phyloP scores from a whole-genome alignment of 1,140 invertebrate species.

The Sesamia nonagrioides region DNA sequence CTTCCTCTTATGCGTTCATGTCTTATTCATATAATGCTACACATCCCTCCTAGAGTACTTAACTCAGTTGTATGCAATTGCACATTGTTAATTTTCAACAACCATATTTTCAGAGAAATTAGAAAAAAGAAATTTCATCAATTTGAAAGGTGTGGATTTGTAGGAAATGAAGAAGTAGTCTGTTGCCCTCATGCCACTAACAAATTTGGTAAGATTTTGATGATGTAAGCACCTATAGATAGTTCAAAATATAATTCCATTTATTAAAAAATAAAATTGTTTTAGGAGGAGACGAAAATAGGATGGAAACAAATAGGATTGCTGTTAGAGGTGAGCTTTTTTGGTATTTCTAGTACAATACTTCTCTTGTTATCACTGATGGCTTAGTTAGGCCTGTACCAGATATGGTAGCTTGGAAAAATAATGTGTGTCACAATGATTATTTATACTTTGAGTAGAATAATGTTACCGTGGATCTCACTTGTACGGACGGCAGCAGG shows the following conservation, averaged over 20 bases:
- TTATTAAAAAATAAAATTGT: background rate
- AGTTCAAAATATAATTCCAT: background rate
- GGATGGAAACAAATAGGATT: conserved; percentile 11
- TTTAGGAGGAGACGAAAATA: conserved; percentile 34
- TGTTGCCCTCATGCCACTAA: conserved; percentile 42
- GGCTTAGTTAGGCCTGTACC: background rate
- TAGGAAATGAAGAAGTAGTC: conserved; percentile 40
- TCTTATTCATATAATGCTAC: too few relatives aligned
- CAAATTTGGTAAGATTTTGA: conserved; percentile 41
- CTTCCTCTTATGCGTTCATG: too few relatives aligned
- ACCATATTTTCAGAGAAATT: conserved; percentile 45
- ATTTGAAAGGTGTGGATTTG: conserved; percentile 51
- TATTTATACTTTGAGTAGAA: too few relatives aligned
- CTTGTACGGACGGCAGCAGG: too few relatives aligned
- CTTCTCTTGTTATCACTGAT: background rate
- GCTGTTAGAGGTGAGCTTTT: conserved; percentile 37
- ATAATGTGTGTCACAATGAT: too few relatives aligned
- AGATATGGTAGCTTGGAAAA: background rate
- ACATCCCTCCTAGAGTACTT: too few relatives aligned
- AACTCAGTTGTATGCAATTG: too few relatives aligned
- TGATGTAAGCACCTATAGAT: background rate
- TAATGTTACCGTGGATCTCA: too few relatives aligned
- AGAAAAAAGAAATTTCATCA: conserved; percentile 43
- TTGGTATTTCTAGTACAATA: background rate
- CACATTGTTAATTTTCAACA: too few relatives aligned